Evolutionary conservation across 92 coral and sea anemone species (phyloP).

Genomic region (Blastomussa wellsi): DNA sequence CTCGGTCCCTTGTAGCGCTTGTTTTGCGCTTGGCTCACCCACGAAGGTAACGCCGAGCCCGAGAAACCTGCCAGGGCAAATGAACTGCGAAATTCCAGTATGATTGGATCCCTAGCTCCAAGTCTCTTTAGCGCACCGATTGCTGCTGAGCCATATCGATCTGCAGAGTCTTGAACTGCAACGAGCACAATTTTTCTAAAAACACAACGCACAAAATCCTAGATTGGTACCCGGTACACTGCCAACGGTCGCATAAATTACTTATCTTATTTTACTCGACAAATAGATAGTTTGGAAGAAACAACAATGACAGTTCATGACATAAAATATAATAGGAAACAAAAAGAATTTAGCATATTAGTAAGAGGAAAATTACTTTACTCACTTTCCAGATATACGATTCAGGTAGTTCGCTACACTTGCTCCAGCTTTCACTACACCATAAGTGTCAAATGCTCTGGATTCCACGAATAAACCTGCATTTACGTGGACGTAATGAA

Average conservation of each 20-base stretch:
- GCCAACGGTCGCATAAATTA: background rate
- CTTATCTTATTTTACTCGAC: background rate
- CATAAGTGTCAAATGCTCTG: constrained; percentile 39
- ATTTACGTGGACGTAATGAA: background rate
- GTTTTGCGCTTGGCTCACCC: constrained; percentile 28
- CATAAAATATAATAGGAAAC: too few relatives aligned
- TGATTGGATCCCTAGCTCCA: constrained; percentile 24
- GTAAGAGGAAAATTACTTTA: background rate
- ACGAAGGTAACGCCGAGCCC: constrained; percentile 18
- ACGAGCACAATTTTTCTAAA: constrained; percentile 39
- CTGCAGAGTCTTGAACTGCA: constrained; percentile 39
- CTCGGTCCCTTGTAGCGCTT: constrained; percentile 20
- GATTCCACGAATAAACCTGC: constrained; percentile 32
- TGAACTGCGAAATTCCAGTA: constrained; percentile 3
- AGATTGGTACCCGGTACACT: too few relatives aligned
- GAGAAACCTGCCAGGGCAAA: constrained; percentile 38
- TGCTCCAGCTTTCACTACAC: background rate
- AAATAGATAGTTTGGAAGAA: background rate
- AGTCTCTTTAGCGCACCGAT: constrained; percentile 25
- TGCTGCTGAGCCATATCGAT: background rate
- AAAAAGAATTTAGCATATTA: too few relatives aligned
- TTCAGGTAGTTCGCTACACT: constrained; percentile 27
- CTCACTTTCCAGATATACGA: constrained; percentile 21
- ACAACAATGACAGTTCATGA: too few relatives aligned
- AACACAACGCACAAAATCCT: background rate